A percentile compares a stretch with the other conserved stretches of the same genome.
Conservation (phyloP, 1,140 invertebrate species). For the Drosophila busckii region DNA sequence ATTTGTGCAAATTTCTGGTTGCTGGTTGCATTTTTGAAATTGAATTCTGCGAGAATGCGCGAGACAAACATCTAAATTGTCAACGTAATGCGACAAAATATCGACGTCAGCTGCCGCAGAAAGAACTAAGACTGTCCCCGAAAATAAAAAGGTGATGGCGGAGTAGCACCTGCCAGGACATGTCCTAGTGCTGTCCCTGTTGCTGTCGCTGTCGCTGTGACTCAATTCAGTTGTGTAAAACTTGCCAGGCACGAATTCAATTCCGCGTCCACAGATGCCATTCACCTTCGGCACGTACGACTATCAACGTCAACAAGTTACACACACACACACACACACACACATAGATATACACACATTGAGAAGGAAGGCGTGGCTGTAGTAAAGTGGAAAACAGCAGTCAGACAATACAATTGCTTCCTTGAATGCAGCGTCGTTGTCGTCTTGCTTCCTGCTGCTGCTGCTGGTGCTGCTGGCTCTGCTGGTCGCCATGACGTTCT, state of each 20-base stretch:
- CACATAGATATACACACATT: no score
- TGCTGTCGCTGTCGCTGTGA: slow-evolving; percentile 29
- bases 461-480: background rate
- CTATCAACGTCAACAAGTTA: slow-evolving; percentile 77
- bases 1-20: slow-evolving; percentile 48
- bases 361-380: slow-evolving; percentile 61
- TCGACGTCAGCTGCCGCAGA: slow-evolving; percentile 62
- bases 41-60: slow-evolving; percentile 67
- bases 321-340: slow-evolving; percentile 43
- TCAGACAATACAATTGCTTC: slow-evolving; percentile 76
- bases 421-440: slow-evolving; percentile 60
- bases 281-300: slow-evolving; percentile 75
- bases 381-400: slow-evolving; percentile 73
- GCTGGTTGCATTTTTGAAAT: slow-evolving; percentile 55
- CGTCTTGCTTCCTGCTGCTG: slow-evolving; percentile 29
- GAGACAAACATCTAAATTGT: slow-evolving; percentile 77
- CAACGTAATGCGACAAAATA: slow-evolving; percentile 77
- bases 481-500: slow-evolving; percentile 36
- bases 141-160: background rate
- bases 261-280: slow-evolving; percentile 76
- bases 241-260: slow-evolving; percentile 73
- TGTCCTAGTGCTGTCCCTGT: slow-evolving; percentile 1
- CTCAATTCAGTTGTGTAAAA: slow-evolving; percentile 55
- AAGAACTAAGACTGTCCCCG: background rate
- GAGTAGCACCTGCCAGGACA: slow-evolving; percentile 6